Base-by-base conservation (phyloP, 64 coral and sea anemone species). In the Astreopora myriophthalma region DNA sequence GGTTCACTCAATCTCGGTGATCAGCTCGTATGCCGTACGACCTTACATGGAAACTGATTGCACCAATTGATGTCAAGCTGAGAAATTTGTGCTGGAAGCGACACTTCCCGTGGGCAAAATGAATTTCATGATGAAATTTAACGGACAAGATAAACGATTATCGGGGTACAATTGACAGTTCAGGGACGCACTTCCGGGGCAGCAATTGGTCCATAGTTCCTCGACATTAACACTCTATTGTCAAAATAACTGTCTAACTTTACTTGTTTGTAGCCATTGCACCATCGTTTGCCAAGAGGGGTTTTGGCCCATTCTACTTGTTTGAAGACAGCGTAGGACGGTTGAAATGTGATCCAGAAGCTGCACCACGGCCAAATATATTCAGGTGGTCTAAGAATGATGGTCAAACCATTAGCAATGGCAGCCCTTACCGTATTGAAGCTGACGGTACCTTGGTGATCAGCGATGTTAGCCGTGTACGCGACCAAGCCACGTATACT, bases 261-360 rank as follows among this genome's bases (percentile, higher is more conserved):
- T 61, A 37, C 1, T 88, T 20, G 11, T 32, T 71, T 64, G 1
- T 26, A 92, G 89, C 67, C 26, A 82, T 58, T 13, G 0, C 30
- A 73, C 89, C 89, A 73, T 38, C 52, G 1, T 84, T 92, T 51
- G 1, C n/a, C 22, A 65, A 63, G 16, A 6, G 0, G 0, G 29
- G 25, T 0, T 75, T 85, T 85, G 89, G 89, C 17, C 89, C 89
- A 30, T 92, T 92, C 55, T 92, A 92, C 79, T 0, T 92, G 9
- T 92, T 92, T 49, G 48, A 82, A 25, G 69, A 34, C 7, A 92
- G 64, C 13, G 34, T 74, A 42, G 89, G 72, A 51, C 4, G 19
- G 3, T 28, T 92, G 6, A 34, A 72, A 27, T 92, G 89, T 20
- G 16, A 92, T 19, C 70, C 89, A 44, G 71, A 92, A 58, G 89